phyloP scores from a whole-genome alignment of 2,888 invertebrate genomes.

The Pomacea canaliculata region DNA sequence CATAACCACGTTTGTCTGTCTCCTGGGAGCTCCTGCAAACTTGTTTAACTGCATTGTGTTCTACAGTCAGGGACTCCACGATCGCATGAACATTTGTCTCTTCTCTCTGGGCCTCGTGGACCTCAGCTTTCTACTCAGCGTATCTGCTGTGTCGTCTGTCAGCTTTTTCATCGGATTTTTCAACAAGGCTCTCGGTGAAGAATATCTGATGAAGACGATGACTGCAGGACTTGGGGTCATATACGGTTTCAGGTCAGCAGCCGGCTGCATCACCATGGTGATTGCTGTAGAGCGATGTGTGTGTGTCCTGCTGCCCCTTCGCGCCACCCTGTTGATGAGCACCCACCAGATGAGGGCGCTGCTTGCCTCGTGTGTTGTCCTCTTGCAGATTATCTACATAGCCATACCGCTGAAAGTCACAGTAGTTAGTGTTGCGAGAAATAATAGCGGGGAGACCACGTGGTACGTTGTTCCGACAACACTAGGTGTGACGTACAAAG shows the following conservation, averaged over 20 bases:
- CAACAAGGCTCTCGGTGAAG: not conserved
- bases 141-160: no score
- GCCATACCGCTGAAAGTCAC: not conserved
- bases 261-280: constrained; percentile 1
- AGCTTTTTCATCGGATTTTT: constrained; percentile 30
- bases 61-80: not conserved
- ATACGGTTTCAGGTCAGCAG: not conserved
- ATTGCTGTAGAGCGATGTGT: constrained; percentile 8
- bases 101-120: no score
- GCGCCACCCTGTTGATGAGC: not conserved
- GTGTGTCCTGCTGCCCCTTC: constrained; percentile 4
- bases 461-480: not conserved
- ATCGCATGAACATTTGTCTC: no score
- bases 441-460: not conserved
- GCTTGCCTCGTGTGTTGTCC: not conserved
- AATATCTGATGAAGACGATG: not conserved
- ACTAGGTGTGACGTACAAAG: not conserved
- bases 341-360: not conserved
- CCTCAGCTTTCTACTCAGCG: no score
- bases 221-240: not conserved
- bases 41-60: not conserved
- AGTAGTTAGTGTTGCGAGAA: not conserved
- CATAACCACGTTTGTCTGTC: not conserved
- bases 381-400: not conserved
- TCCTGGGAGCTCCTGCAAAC: not conserved